Percentiles rank a stretch among this genome's conserved stretches.
These are phyloP conservation scores for Nemapogon koenigi DNA, from an alignment of 2,888 invertebrate genomes.

Conservation along the genomic window DNA sequence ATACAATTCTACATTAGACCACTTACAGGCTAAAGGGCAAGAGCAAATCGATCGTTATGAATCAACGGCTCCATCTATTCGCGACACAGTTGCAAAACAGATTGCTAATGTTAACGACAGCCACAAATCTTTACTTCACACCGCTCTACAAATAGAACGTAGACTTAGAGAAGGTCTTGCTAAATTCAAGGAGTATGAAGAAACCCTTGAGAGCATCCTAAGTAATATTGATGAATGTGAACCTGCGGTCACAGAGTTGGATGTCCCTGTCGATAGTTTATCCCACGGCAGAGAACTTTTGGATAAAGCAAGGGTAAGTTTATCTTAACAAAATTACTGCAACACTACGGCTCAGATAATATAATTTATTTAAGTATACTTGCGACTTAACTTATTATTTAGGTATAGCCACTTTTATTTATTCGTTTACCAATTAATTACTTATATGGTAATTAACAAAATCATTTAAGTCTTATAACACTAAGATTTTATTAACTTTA, in stretches of 20 bases:
- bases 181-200: slow-evolving; percentile 94
- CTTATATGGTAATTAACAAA: too few relatives aligned
- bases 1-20: slow-evolving; percentile 82
- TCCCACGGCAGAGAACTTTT: slow-evolving; percentile 75
- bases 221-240: slow-evolving; percentile 82
- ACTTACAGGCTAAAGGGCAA: slow-evolving; percentile 82
- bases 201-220: slow-evolving; percentile 85
- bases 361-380: too few relatives aligned
- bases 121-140: slow-evolving; percentile 86
- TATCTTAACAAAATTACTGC: neutral
- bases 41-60: slow-evolving; percentile 84
- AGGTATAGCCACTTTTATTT: too few relatives aligned
- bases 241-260: slow-evolving; percentile 77
- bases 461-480: too few relatives aligned
- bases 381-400: too few relatives aligned
- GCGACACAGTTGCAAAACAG: slow-evolving; percentile 82
- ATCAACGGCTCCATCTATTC: slow-evolving; percentile 72
- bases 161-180: slow-evolving; percentile 86
- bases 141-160: slow-evolving; percentile 89
- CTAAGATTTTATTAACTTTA: too few relatives aligned
- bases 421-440: too few relatives aligned
- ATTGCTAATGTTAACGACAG: slow-evolving; percentile 91
- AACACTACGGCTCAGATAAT: too few relatives aligned
- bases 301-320: slow-evolving; percentile 75
- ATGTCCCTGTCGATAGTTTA: slow-evolving; percentile 76